phyloP scores from a whole-genome alignment of 2,888 invertebrate genomes.

The Vannuccia rotundouncinata region DNA sequence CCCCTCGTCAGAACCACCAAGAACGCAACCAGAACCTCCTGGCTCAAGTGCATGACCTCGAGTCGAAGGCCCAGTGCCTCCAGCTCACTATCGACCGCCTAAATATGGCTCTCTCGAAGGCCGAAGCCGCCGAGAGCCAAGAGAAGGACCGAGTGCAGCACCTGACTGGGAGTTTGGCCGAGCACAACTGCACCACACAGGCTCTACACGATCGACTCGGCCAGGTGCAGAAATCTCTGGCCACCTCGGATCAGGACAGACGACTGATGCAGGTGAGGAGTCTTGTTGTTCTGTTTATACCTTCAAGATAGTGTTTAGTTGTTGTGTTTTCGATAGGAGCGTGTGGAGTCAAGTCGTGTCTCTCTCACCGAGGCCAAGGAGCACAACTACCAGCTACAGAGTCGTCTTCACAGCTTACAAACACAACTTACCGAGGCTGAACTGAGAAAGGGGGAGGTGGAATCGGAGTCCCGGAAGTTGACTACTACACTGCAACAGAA shows the following conservation, averaged over 20 bases:
- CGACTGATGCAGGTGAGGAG: conserved; percentile 66
- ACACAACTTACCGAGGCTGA: conserved; percentile 51
- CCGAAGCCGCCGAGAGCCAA: conserved; percentile 72
- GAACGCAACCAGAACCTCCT: background rate
- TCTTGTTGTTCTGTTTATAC: background rate
- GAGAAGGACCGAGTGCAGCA: conserved; percentile 69
- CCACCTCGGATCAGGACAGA: conserved; percentile 78
- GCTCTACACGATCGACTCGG: conserved; percentile 68
- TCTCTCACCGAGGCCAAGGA: conserved; percentile 53
- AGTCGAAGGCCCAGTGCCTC: conserved; percentile 77
- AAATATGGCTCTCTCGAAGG: conserved; percentile 72
- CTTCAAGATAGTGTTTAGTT: background rate
- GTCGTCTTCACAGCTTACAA: conserved; percentile 52
- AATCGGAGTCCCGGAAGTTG: conserved; percentile 50
- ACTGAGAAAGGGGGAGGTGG: conserved; percentile 52
- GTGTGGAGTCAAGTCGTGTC: conserved; percentile 67
- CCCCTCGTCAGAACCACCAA: background rate
- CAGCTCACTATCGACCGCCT: conserved; percentile 85
- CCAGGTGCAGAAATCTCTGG: conserved; percentile 67
- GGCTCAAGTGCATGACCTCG: conserved; percentile 66
- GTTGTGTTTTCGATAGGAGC: conserved; percentile 59
- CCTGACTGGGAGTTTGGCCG: conserved; percentile 65
- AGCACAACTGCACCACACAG: conserved; percentile 66
- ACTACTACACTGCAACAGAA: conserved; percentile 48
- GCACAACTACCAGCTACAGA: conserved; percentile 53